These are phyloP conservation scores for Dynastes maya DNA, from an alignment of 2,888 invertebrate species.

Conservation along the genomic window DNA sequence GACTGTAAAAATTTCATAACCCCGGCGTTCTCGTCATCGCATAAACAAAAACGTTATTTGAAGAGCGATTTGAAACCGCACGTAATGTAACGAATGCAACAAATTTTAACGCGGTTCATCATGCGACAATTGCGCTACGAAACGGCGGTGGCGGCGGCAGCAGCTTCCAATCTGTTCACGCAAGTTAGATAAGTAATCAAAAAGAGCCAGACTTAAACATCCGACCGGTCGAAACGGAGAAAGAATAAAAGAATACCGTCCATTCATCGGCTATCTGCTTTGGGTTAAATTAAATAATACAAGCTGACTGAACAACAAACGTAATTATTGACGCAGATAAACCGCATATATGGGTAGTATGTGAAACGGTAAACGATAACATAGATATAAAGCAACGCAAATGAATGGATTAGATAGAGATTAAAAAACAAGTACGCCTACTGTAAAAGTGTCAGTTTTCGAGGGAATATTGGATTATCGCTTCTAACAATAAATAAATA, in stretches of 20 bases:
- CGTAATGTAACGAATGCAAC: not conserved
- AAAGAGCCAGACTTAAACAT: constrained; percentile 43
- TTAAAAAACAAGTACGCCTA: constrained; percentile 9
- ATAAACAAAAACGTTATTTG: constrained; percentile 15
- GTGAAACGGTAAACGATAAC: constrained; percentile 19
- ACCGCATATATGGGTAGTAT: not conserved
- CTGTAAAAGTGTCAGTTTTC: not conserved
- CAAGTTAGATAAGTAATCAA: constrained; percentile 42
- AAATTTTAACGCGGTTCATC: constrained; percentile 13
- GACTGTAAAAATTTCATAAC: constrained; percentile 37
- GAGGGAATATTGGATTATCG: not conserved
- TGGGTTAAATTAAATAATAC: constrained; percentile 41
- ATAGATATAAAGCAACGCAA: not conserved
- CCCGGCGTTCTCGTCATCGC: not conserved
- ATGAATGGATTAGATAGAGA: constrained; percentile 21
- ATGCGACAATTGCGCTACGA: constrained; percentile 14
- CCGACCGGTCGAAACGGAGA: constrained; percentile 25
- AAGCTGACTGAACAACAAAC: constrained; percentile 12
- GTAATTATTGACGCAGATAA: constrained; percentile 38
- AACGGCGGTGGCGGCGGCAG: not conserved
- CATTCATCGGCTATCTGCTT: constrained; percentile 43
- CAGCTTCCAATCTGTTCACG: constrained; percentile 34
- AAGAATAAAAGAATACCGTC: constrained; percentile 29
- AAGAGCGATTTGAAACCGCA: constrained; percentile 3
- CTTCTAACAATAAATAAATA: not conserved